Conservation (phyloP, 2,797 vertebrate species). For the Hippocampus kuda region DNA sequence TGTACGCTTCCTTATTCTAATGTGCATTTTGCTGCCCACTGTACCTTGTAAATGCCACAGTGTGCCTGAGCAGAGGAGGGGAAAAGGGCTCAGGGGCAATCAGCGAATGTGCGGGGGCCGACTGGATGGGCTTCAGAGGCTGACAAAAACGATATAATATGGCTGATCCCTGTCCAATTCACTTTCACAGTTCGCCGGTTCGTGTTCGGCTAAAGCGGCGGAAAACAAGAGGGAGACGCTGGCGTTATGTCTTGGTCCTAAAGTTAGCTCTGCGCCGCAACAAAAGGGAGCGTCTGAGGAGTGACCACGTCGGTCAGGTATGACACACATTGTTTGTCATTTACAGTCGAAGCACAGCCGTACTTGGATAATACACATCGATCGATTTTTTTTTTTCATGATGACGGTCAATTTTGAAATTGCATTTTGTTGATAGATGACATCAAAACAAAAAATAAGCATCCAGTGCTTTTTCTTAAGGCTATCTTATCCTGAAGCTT, state of each 20-base stretch:
- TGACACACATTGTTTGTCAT: conserved; percentile 66
- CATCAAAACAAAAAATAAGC: too few relatives aligned
- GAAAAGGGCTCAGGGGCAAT: conserved; percentile 56
- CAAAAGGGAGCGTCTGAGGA: conserved; percentile 37
- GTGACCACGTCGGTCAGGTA: conserved; percentile 62
- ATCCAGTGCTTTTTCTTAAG: too few relatives aligned
- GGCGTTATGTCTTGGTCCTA: conserved; percentile 12
- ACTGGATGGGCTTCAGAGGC: conserved; percentile 48
- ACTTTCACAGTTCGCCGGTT: conserved; percentile 56
- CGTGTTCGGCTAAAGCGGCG: conserved; percentile 36
- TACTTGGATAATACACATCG: conserved; percentile 25
- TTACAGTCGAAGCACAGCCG: conserved; percentile 56
- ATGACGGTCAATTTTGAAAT: not conserved
- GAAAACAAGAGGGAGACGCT: conserved; percentile 45
- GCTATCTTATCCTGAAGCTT: too few relatives aligned
- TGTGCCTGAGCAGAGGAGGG: conserved; percentile 43
- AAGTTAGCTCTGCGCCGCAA: conserved; percentile 1
- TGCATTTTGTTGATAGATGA: not conserved
- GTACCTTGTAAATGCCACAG: conserved; percentile 65
- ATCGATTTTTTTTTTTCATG: too few relatives aligned
- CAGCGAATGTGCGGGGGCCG: conserved; percentile 40
- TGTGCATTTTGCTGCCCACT: conserved; percentile 54
- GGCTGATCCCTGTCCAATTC: conserved; percentile 58
- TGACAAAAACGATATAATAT: conserved; percentile 56
- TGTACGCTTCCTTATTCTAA: conserved; percentile 43